These are phyloP conservation scores for Eptatretus burgeri DNA, from an alignment of 2,113 vertebrate species.

Conservation along the genomic window DNA sequence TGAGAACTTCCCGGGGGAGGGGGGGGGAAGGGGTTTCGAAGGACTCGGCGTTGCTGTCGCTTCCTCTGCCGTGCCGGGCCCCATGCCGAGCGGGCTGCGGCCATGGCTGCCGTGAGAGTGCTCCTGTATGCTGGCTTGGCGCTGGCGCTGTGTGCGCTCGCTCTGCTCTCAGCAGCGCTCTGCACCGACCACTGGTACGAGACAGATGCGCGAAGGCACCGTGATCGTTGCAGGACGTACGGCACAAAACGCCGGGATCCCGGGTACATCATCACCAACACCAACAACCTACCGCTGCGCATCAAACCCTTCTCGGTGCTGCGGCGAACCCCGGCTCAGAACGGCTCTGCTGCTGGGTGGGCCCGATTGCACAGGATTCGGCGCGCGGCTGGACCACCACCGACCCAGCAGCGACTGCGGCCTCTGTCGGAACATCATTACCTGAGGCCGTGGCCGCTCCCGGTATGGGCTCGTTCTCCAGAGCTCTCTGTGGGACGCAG, in stretches of 20 bases:
- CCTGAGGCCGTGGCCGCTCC: background rate
- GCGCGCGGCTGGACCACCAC: background rate
- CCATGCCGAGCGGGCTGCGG: slow-evolving; percentile 15
- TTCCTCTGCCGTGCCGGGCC: background rate
- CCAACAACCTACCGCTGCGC: slow-evolving; percentile 43
- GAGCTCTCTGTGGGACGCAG: slow-evolving; percentile 10
- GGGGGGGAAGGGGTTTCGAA: too few species aligned
- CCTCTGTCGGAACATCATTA: too few species aligned
- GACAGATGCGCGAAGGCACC: slow-evolving; percentile 45
- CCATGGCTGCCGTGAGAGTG: slow-evolving; percentile 53
- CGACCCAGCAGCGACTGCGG: background rate
- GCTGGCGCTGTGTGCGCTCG: slow-evolving; percentile 37
- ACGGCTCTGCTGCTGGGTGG: background rate
- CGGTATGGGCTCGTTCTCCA: background rate
- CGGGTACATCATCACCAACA: slow-evolving; percentile 47
- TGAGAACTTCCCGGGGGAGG: too few species aligned
- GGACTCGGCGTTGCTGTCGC: too few species aligned
- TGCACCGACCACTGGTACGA: slow-evolving; percentile 66
- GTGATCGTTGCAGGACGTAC: slow-evolving; percentile 46
- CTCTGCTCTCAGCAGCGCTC: slow-evolving; percentile 42
- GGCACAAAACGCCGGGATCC: slow-evolving; percentile 48
- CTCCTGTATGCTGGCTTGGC: slow-evolving; percentile 43
- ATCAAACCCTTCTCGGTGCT: slow-evolving; percentile 14
- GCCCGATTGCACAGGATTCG: background rate
- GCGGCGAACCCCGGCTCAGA: slow-evolving; percentile 3